Conservation (phyloP, 1,140 invertebrate species). For the Aphidius gifuensis region DNA sequence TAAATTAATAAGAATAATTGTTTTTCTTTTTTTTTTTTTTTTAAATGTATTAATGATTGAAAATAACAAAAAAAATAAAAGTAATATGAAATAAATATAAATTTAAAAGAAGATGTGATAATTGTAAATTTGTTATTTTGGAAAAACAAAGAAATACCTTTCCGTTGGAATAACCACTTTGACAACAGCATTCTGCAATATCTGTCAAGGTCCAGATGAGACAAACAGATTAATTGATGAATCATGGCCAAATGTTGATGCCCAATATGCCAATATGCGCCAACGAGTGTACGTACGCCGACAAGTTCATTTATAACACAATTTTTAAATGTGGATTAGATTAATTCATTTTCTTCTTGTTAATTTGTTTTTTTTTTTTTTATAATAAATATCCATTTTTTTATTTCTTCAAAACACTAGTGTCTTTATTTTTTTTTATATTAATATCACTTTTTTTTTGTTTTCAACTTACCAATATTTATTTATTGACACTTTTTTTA, state of each 20-base stretch:
- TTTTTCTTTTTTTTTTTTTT: no score
- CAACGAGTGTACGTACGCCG: conserved; percentile 31
- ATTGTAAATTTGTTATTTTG: conserved; percentile 4
- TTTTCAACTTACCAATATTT: neutral
- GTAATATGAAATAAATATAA: conserved; percentile 21
- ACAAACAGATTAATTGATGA: conserved; percentile 4
- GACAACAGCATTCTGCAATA: conserved; percentile 86
- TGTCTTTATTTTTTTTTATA: conserved; percentile 12
- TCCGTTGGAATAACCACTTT: conserved; percentile 99
- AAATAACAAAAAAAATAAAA: conserved; percentile 10
- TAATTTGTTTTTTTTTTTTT: conserved; percentile 17
- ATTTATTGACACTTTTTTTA: neutral
- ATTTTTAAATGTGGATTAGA: conserved; percentile 48
- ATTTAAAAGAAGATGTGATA: no score
- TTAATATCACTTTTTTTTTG: neutral
- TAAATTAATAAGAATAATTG: neutral
- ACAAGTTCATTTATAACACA: conserved; percentile 45
- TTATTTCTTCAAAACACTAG: conserved; percentile 1
- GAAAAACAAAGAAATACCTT: conserved; percentile 62
- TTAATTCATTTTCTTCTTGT: conserved; percentile 21
- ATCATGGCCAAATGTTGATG: conserved; percentile 12
- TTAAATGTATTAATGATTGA: no score
- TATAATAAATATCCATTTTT: conserved; percentile 11
- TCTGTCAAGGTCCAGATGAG: conserved; percentile 55
- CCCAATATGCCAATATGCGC: conserved; percentile 21